Conservation (phyloP, 1,140 invertebrate species). For the Olivierus martensii region DNA sequence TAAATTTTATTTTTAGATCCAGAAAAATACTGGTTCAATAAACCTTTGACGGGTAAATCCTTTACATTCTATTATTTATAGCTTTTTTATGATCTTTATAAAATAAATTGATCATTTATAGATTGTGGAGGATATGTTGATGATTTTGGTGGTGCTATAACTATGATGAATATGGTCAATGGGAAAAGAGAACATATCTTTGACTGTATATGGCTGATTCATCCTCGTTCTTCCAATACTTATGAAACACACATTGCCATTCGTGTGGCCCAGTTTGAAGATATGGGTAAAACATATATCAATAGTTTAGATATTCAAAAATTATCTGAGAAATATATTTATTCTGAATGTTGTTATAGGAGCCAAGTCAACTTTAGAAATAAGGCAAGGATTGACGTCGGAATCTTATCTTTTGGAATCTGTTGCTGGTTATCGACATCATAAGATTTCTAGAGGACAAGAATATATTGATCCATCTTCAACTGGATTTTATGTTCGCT, state of each 20-base stretch:
- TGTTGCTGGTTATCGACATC: constrained; percentile 34
- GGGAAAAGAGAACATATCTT: constrained; percentile 36
- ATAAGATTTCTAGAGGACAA: neutral
- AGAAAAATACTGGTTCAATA: constrained; percentile 17
- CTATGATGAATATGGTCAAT: constrained; percentile 59
- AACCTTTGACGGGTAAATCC: constrained; percentile 19
- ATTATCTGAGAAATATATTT: too few species aligned
- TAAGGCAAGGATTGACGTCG: constrained; percentile 53
- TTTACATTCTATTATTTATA: too few species aligned
- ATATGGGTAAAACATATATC: constrained; percentile 16
- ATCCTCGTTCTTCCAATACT: constrained; percentile 22
- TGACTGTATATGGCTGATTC: constrained; percentile 60
- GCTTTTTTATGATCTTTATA: too few species aligned
- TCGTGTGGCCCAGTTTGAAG: constrained; percentile 35
- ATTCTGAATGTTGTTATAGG: constrained; percentile 12
- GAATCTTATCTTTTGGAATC: constrained; percentile 43
- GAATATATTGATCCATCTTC: constrained; percentile 46
- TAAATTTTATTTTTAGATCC: constrained; percentile 8
- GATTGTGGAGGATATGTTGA: constrained; percentile 58
- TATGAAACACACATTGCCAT: constrained; percentile 46
- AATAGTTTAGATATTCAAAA: too few species aligned
- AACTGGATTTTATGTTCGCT: constrained; percentile 51
- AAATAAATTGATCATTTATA: too few species aligned
- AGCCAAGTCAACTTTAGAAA: constrained; percentile 32
- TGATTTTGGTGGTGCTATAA: constrained; percentile 54